phyloP scores from a whole-genome alignment of 2,113 vertebrate genomes.

The Seriola rivoliana region DNA sequence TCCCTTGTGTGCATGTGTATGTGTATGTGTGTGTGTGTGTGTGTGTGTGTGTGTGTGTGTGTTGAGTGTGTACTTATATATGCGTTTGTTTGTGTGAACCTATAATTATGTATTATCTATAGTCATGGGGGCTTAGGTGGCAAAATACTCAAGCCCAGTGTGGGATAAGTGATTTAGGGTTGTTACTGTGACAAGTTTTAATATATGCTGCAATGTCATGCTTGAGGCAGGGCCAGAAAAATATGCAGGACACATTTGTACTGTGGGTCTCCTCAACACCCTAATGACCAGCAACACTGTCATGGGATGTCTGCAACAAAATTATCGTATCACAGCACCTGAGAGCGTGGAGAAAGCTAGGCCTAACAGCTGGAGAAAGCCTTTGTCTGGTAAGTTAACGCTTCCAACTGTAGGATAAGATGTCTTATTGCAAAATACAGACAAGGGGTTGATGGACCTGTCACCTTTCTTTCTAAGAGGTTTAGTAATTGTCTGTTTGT shows the following conservation, averaged over 20 bases:
- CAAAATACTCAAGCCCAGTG: conserved; percentile 39
- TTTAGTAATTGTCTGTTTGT: neutral
- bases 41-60: neutral
- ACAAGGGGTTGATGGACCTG: neutral
- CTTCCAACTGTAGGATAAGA: neutral
- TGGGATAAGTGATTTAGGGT: conserved; percentile 19
- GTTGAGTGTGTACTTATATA: neutral
- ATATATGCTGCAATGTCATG: conserved; percentile 3
- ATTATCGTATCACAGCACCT: conserved; percentile 2
- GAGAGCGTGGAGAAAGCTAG: neutral
- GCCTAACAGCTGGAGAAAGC: neutral
- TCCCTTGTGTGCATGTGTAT: neutral
- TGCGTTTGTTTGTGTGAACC: neutral
- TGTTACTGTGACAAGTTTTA: conserved; percentile 17
- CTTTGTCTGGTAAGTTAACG: neutral
- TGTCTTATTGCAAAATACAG: neutral
- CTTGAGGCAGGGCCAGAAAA: conserved; percentile 7
- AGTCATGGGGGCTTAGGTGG: conserved; percentile 31
- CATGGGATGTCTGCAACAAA: conserved; percentile 9
- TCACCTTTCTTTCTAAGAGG: neutral
- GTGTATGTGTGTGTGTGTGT: neutral
- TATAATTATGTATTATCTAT: conserved; percentile 43
- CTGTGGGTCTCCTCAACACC: neutral
- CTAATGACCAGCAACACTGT: conserved; percentile 13
- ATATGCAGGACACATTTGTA: neutral